Evolutionary conservation across 2,888 invertebrate species (phyloP).

Genomic region (Strigamia crassipes): DNA sequence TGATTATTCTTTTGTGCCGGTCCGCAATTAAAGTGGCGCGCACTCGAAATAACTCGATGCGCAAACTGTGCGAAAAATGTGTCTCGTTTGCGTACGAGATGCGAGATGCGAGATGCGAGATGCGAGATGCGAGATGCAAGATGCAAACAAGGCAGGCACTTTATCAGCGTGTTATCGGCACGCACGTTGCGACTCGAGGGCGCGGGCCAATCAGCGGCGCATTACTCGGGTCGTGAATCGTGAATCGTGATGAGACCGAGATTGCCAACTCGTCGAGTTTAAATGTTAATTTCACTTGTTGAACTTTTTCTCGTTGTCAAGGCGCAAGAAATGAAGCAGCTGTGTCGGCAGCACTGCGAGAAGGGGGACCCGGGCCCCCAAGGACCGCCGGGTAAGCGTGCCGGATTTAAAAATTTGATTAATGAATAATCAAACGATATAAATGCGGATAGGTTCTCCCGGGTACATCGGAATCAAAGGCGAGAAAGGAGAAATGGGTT

Average conservation of each 20-base stretch:
- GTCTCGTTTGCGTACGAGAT: no score
- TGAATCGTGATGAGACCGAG: no score
- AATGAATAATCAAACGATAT: no score
- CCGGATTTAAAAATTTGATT: no score
- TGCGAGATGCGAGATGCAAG: no score
- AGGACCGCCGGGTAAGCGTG: conserved; percentile 66
- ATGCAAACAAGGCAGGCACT: neutral
- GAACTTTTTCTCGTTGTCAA: no score
- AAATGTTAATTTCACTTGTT: no score
- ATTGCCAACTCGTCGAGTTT: neutral
- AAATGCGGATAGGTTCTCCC: conserved; percentile 54
- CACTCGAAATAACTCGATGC: no score
- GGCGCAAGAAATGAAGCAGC: conserved; percentile 2
- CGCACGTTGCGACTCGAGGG: neutral
- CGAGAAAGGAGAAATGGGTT: conserved; percentile 58
- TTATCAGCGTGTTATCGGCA: neutral
- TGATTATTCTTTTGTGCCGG: neutral
- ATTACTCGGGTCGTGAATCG: neutral
- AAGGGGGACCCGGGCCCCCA: conserved; percentile 72
- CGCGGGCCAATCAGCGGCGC: conserved; percentile 16
- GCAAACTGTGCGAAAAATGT: no score
- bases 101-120: no score
- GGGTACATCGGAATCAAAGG: conserved; percentile 61
- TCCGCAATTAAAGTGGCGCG: neutral
- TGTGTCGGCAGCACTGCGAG: conserved; percentile 64